phyloP scores from a whole-genome alignment of 2,888 invertebrate genomes.

The Drosophila diplacantha region DNA sequence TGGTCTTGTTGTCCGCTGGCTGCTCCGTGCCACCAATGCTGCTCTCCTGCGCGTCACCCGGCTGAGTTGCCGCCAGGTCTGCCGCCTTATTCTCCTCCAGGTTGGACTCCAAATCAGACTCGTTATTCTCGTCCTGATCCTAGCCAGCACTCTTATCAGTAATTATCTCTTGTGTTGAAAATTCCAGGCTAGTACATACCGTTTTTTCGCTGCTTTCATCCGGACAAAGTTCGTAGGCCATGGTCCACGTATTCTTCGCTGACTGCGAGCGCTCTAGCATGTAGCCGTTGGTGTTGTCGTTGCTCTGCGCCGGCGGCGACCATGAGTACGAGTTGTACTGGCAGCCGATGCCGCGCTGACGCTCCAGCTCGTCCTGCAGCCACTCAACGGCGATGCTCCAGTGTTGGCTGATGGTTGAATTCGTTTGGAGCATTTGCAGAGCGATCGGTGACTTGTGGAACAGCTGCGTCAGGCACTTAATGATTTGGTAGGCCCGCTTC shows the following conservation, averaged over 20 bases:
- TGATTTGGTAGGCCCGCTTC: slow-evolving; percentile 97
- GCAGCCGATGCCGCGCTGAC: slow-evolving; percentile 80
- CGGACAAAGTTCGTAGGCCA: slow-evolving; percentile 87
- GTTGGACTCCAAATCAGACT: slow-evolving; percentile 76
- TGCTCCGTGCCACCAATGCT: slow-evolving; percentile 29
- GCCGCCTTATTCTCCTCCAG: slow-evolving; percentile 68
- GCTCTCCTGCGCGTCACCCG: slow-evolving; percentile 15
- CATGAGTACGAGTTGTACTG: slow-evolving; percentile 91
- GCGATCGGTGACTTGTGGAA: slow-evolving; percentile 91
- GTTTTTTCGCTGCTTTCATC: slow-evolving; percentile 80
- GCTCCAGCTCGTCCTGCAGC: slow-evolving; percentile 95
- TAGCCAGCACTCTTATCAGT: slow-evolving; percentile 33
- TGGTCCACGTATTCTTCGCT: slow-evolving; percentile 90
- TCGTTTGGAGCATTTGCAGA: slow-evolving; percentile 86
- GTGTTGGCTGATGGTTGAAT: slow-evolving; percentile 88
- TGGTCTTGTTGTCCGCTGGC: slow-evolving; percentile 47
- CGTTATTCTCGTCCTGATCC: slow-evolving; percentile 78
- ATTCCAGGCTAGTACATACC: slow-evolving; percentile 39
- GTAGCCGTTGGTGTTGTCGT: slow-evolving; percentile 96
- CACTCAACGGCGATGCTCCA: slow-evolving; percentile 95
- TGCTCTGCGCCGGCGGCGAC: slow-evolving; percentile 96
- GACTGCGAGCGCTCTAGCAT: slow-evolving; percentile 96
- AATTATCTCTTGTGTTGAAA: not conserved
- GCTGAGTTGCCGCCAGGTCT: slow-evolving; percentile 44
- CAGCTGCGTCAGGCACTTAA: slow-evolving; percentile 94